A percentile compares a stretch with the other conserved stretches of the same genome.
phyloP scores from a whole-genome alignment of 2,888 invertebrate species.

The Philereme vetulata region DNA sequence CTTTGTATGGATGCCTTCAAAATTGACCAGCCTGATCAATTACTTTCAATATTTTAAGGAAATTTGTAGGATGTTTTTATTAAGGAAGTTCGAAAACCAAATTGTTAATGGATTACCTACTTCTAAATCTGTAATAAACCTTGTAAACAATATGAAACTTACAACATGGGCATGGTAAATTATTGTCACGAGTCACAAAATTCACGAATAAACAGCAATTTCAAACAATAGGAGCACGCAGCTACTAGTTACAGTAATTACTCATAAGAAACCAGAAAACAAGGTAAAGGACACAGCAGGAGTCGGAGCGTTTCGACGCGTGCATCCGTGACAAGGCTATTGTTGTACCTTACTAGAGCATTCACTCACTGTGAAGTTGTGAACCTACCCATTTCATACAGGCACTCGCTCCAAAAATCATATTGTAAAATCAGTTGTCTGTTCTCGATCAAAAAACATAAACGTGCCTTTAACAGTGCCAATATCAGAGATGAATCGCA shows the following conservation, averaged over 20 bases:
- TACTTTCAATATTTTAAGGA: neutral
- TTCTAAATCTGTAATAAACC: slow-evolving; percentile 1
- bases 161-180: slow-evolving; percentile 8
- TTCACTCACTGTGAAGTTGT: slow-evolving; percentile 42
- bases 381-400: neutral
- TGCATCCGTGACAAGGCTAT: slow-evolving; percentile 68
- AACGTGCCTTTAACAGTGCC: neutral
- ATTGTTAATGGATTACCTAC: neutral
- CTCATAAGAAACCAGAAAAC: slow-evolving; percentile 60
- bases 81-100: neutral
- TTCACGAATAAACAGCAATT: slow-evolving; percentile 15
- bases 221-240: slow-evolving; percentile 11
- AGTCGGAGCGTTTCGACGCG: slow-evolving; percentile 77
- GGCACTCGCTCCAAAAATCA: neutral
- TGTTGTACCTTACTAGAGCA: slow-evolving; percentile 50
- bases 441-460: too few species aligned
- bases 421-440: too few species aligned
- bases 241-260: slow-evolving; percentile 47
- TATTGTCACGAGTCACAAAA: slow-evolving; percentile 3
- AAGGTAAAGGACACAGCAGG: slow-evolving; percentile 74
- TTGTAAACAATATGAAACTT: slow-evolving; percentile 11
- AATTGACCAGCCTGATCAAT: too few species aligned
- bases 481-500: neutral
- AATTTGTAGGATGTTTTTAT: neutral
- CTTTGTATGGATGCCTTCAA: too few species aligned